Evolutionary conservation across 2,888 invertebrate genomes (phyloP).

Genomic region (Lordiphosa fenestrarum): DNA sequence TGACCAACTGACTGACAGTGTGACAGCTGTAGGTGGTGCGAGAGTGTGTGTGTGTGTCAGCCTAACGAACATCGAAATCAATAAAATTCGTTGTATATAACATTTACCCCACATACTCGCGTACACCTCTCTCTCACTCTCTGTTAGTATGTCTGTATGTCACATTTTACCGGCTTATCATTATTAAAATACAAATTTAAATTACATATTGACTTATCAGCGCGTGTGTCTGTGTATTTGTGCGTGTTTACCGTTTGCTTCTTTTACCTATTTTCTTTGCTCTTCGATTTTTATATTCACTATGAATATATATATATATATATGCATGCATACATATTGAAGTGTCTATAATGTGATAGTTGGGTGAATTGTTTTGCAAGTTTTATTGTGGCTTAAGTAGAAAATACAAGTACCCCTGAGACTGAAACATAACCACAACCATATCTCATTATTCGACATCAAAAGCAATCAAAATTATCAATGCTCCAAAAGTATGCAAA

Average conservation of each 20-base stretch:
- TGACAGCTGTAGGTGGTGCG: slow-evolving; percentile 17
- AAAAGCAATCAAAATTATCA: too few relatives aligned
- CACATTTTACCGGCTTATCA: slow-evolving; percentile 61
- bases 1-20: slow-evolving; percentile 31
- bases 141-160: slow-evolving; percentile 22
- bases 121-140: slow-evolving; percentile 12
- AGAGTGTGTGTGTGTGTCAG: not conserved
- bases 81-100: slow-evolving; percentile 24
- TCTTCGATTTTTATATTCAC: too few relatives aligned
- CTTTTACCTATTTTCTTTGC: slow-evolving; percentile 42
- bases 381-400: too few relatives aligned
- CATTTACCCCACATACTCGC: too few relatives aligned
- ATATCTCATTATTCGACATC: too few relatives aligned
- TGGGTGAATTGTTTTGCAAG: too few relatives aligned
- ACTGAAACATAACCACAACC: too few relatives aligned
- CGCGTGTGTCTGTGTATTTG: slow-evolving; percentile 14
- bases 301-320: slow-evolving; percentile 2
- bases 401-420: too few relatives aligned
- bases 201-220: slow-evolving; percentile 73
- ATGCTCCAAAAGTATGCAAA: too few relatives aligned
- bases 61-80: slow-evolving; percentile 20
- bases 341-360: slow-evolving; percentile 1
- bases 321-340: slow-evolving; percentile 1
- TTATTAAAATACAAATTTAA: slow-evolving; percentile 70
- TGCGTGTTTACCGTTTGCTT: slow-evolving; percentile 32